Percentiles rank a stretch among this genome's conserved stretches.
phyloP scores from a whole-genome alignment of 2,113 vertebrate genomes.

The Periophthalmodon schlosseri region DNA sequence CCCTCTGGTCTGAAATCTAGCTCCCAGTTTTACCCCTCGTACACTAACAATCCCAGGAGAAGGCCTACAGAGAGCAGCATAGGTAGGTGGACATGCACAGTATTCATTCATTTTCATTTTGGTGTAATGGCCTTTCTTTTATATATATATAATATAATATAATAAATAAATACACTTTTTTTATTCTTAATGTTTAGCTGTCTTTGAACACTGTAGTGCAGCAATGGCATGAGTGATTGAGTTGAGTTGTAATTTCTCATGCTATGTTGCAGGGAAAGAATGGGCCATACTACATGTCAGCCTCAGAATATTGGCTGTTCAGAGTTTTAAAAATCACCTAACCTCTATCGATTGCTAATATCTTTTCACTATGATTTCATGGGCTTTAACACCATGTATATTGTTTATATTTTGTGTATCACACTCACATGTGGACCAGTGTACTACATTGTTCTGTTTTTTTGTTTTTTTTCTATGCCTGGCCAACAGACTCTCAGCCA shows the following conservation, averaged over 20 bases:
- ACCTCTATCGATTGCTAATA: no score
- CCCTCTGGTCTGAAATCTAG: slow-evolving; percentile 87
- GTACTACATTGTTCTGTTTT: slow-evolving; percentile 5
- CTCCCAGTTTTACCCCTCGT: slow-evolving; percentile 90
- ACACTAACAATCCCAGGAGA: slow-evolving; percentile 88
- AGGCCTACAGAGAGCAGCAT: slow-evolving; percentile 87
- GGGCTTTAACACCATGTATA: background rate
- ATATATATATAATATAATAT: no score
- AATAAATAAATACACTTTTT: no score
- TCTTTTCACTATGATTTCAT: background rate
- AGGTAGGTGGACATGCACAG: slow-evolving; percentile 71
- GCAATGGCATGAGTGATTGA: background rate
- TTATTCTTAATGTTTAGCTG: no score
- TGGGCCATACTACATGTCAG: background rate
- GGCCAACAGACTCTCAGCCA: slow-evolving; percentile 86
- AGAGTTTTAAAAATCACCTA: no score
- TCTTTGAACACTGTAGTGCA: no score
- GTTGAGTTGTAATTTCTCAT: no score
- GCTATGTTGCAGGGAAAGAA: background rate
- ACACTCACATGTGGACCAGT: background rate
- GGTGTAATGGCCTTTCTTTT: no score
- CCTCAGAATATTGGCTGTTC: background rate
- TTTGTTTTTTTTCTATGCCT: slow-evolving; percentile 29
- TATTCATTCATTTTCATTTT: background rate
- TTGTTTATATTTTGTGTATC: background rate